These are phyloP conservation scores for Polydrusus tereticollis DNA, from an alignment of 2,888 invertebrate species.

Conservation along the genomic window DNA sequence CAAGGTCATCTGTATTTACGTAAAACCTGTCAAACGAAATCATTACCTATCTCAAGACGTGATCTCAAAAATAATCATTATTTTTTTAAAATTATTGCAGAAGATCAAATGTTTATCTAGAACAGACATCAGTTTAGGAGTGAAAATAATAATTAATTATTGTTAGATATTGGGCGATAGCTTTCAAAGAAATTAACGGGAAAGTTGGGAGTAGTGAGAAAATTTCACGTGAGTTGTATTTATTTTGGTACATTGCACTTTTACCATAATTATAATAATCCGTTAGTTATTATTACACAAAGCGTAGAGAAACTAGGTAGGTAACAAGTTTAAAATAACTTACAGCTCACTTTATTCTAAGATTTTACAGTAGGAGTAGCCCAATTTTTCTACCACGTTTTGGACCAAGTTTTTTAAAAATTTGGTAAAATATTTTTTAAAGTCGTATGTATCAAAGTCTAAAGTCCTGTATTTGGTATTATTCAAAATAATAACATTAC, in stretches of 20 bases:
- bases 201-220: not conserved
- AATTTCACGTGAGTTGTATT: constrained; percentile 27
- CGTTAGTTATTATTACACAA: not conserved
- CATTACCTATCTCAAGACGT: constrained; percentile 31
- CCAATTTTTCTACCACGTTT: not conserved
- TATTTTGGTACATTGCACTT: constrained; percentile 32
- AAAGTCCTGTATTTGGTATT: not conserved
- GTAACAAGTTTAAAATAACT: not conserved
- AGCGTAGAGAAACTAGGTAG: not conserved
- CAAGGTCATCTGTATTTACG: constrained; percentile 34
- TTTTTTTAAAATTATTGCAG: constrained; percentile 3
- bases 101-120: not conserved
- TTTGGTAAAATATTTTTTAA: too few relatives aligned
- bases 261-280: not conserved
- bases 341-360: not conserved
- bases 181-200: not conserved
- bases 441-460: not conserved
- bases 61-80: not conserved
- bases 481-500: not conserved
- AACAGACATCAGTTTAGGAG: too few relatives aligned
- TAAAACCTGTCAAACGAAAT: constrained; percentile 28
- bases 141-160: not conserved
- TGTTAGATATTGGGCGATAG: not conserved
- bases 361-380: not conserved
- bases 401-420: not conserved